Evolutionary conservation across 1,140 invertebrate genomes (phyloP).

Genomic region (Ectropis grisescens): DNA sequence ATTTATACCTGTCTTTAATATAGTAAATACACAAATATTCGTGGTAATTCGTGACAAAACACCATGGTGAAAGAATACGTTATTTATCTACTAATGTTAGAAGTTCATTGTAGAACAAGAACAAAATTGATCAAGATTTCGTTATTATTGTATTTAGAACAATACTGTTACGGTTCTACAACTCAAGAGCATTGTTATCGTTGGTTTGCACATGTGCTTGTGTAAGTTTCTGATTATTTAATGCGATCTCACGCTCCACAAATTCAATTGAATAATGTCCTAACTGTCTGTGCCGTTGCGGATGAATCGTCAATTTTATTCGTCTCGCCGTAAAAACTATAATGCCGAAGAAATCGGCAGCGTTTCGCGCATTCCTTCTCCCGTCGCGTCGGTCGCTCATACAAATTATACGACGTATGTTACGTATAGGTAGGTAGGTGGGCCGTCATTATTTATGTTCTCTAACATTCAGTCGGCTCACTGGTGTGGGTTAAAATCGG

Average conservation of each 20-base stretch:
- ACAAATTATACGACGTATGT: slow-evolving; percentile 62
- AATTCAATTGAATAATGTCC: slow-evolving; percentile 26
- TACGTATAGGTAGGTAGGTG: slow-evolving; percentile 65
- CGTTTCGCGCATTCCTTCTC: slow-evolving; percentile 53
- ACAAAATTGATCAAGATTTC: too few species aligned
- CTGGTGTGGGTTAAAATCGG: slow-evolving; percentile 66
- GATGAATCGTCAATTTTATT: slow-evolving; percentile 42
- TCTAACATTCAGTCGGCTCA: slow-evolving; percentile 58
- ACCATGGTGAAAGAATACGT: too few species aligned
- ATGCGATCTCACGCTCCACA: slow-evolving; percentile 45
- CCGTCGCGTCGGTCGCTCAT: slow-evolving; percentile 49
- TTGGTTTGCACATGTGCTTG: too few species aligned
- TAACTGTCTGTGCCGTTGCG: slow-evolving; percentile 27
- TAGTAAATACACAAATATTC: too few species aligned
- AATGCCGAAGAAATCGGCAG: slow-evolving; percentile 37
- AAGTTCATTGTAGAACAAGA: too few species aligned
- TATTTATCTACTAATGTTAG: too few species aligned
- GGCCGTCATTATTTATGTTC: slow-evolving; percentile 70
- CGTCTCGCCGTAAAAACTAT: slow-evolving; percentile 34
- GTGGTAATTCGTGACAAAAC: too few species aligned
- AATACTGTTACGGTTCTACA: too few species aligned
- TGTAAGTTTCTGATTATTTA: slow-evolving; percentile 60
- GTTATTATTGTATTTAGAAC: too few species aligned
- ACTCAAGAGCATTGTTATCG: too few species aligned
- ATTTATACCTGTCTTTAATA: too few species aligned